A percentile compares a stretch with the other conserved stretches of the same genome.
phyloP scores from a whole-genome alignment of 2,113 vertebrate genomes.

The Lonchura striata region DNA sequence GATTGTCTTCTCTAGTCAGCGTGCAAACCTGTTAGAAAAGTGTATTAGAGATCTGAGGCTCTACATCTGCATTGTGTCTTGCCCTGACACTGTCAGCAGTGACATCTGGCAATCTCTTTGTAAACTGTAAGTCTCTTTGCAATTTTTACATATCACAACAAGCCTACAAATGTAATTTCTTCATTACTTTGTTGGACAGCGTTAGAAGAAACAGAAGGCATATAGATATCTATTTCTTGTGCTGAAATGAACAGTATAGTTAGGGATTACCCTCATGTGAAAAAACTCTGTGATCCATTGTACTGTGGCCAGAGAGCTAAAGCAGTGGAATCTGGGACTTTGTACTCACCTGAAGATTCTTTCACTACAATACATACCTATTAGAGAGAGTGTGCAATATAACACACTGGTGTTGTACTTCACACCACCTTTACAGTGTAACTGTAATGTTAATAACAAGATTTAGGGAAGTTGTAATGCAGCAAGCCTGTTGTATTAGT shows the following conservation, averaged over 20 bases:
- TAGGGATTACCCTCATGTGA: not conserved
- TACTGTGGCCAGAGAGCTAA: not conserved
- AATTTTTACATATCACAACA: not conserved
- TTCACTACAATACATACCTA: not conserved
- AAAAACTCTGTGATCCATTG: not conserved
- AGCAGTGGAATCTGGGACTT: not conserved
- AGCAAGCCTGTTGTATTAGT: not conserved
- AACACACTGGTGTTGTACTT: not conserved
- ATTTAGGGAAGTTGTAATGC: not conserved
- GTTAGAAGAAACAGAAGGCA: not conserved
- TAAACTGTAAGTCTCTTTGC: not conserved
- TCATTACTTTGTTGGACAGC: not conserved
- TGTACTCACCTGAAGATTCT: not conserved
- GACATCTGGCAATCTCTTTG: not conserved
- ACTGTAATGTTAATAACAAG: not conserved
- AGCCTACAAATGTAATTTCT: not conserved
- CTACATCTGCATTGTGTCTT: not conserved
- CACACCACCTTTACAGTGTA: not conserved
- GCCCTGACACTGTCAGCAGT: not conserved
- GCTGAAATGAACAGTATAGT: not conserved
- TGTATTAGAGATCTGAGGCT: not conserved
- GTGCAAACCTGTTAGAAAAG: slow-evolving; percentile 86
- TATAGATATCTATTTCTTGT: not conserved
- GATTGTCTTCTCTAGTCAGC: slow-evolving; percentile 94
- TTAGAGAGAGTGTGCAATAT: not conserved